Base-by-base conservation (phyloP, 2,797 vertebrate species). In the Schizopygopsis pylzovi region DNA sequence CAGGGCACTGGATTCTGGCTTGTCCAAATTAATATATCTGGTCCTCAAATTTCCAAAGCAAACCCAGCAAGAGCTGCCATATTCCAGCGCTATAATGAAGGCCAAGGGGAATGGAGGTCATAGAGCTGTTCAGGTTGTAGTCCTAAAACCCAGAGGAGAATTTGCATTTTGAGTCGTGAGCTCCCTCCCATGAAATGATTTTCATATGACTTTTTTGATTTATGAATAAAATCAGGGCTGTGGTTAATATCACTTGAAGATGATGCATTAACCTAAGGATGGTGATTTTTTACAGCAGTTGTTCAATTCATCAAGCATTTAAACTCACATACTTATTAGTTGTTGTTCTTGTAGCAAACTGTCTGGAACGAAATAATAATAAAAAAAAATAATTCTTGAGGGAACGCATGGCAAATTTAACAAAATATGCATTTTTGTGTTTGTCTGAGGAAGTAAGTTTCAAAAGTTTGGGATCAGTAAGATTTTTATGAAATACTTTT, bases 1-100 rank as follows among this genome's bases (percentile, higher is more conserved):
- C 47, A 79, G 52, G 82, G 56, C 33, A 72, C 79, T 85, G 61
- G 67, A 70, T 39, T 54, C 33, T 25, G 56, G 77, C 73, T 43
- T 72, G 76, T 43, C 77, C 72, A 28, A 82, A 86, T 81, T 79
- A 85, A 80, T 79, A 81, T 85, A 77, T 82, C 87, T 85, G 84
- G 73, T 54, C 63, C 52, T 75, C 84, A 86, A 83, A 75, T 47
- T 63, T 81, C 81, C 71, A 81, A 71, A 86, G 59, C 80, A 85
- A 83, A 61, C 56, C 76, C 71, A 78, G 83, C 75, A 83, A 87
- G 72, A 41, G 59, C 80, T 72, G 85, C 70, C 83, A 72, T 83
- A 83, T 88, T 89, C 76, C 85, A 82, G 76, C 16, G 3, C 70
- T 76, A 70, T 80, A 80, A 80, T 56, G 22, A 65, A 88, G 68